A percentile compares a stretch with the other conserved stretches of the same genome.
Conservation (phyloP, 2,797 vertebrate genomes). For the Lepidocolaptes lacrymiger region DNA sequence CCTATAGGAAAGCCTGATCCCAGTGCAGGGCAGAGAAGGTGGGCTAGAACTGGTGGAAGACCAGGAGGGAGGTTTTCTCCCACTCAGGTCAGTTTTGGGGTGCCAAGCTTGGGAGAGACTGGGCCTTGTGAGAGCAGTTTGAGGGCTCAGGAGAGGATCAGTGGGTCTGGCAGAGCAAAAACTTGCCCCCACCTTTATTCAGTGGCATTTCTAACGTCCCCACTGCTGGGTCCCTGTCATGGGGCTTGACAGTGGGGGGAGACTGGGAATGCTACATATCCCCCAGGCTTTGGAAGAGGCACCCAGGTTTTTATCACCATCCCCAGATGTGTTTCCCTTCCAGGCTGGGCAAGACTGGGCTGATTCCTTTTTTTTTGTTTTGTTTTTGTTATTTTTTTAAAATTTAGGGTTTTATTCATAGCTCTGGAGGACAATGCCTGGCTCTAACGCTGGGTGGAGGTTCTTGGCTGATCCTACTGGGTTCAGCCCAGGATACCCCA, state of each 20-base stretch:
- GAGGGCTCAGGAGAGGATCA: neutral
- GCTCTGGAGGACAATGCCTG: neutral
- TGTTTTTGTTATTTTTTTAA: neutral
- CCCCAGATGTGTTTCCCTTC: neutral
- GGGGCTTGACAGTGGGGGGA: rapidly evolving
- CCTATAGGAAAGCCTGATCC: neutral
- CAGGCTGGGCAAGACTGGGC: neutral
- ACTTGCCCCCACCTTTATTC: neutral
- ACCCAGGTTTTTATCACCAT: neutral
- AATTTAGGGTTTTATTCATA: neutral
- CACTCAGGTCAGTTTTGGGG: neutral
- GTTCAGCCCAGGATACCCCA: neutral
- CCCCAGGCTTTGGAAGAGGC: neutral
- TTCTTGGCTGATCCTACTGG: neutral
- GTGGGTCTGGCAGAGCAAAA: neutral
- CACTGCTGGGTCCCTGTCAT: neutral
- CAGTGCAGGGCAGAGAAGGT: neutral
- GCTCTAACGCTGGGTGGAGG: neutral
- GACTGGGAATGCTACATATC: neutral
- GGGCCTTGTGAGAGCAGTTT: neutral
- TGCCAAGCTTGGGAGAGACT: neutral
- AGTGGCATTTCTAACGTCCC: neutral
- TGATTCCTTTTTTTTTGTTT: neutral
- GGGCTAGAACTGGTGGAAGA: neutral
- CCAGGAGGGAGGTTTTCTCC: neutral